Conservation (phyloP, 2,113 vertebrate species). For the Cyanistes caeruleus region DNA sequence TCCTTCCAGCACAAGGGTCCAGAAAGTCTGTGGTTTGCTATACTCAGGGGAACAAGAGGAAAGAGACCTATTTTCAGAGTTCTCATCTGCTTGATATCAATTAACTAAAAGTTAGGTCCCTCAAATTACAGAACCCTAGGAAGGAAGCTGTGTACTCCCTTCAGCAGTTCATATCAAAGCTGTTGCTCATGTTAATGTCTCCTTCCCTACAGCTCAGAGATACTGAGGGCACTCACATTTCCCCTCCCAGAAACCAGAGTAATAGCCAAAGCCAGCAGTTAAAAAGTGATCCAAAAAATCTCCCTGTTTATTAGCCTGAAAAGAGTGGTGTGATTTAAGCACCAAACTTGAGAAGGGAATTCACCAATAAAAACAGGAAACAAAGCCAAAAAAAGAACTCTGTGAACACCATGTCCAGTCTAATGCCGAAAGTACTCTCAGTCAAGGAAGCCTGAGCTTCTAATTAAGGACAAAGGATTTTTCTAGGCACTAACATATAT, state of each 20-base stretch:
- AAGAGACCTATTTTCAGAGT: not conserved
- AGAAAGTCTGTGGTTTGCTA: not conserved
- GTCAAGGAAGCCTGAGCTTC: not conserved
- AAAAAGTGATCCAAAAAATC: not conserved
- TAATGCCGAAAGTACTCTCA: not conserved
- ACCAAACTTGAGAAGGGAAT: not conserved
- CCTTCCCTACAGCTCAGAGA: not conserved
- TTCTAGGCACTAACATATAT: not conserved
- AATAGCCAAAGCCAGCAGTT: not conserved
- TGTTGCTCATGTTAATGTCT: not conserved
- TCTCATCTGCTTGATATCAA: not conserved
- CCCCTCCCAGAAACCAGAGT: not conserved
- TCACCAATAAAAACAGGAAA: not conserved
- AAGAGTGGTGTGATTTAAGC: not conserved
- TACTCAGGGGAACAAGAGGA: not conserved
- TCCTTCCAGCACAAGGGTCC: not conserved
- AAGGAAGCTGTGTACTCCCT: not conserved
- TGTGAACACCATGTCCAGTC: not conserved
- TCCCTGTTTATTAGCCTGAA: not conserved
- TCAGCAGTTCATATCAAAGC: not conserved
- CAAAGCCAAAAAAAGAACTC: not conserved
- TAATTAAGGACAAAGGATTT: not conserved
- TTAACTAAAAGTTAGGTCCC: not conserved
- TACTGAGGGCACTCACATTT: not conserved
- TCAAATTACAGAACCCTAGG: not conserved